phyloP scores from a whole-genome alignment of 2,797 vertebrate species.

The Hafferia zeledoni region DNA sequence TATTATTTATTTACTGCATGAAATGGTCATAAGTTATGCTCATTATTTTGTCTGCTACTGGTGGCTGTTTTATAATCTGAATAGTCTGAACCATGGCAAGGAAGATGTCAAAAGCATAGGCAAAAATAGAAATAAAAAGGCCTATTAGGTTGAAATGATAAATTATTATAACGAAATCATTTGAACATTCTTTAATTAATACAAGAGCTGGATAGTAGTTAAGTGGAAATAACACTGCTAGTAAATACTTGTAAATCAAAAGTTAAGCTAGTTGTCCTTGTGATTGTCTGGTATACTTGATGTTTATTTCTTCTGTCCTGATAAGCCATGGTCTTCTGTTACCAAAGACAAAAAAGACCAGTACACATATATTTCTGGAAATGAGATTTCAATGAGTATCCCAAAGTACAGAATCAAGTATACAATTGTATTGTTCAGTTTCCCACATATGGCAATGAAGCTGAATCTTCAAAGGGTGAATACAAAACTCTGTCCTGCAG shows the following conservation, averaged over 20 bases:
- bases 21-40: background rate
- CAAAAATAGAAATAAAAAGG: background rate
- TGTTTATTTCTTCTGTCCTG: background rate
- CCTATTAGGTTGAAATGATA: background rate
- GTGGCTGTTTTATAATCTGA: background rate
- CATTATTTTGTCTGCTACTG: background rate
- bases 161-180: background rate
- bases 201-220: background rate
- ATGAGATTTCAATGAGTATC: background rate
- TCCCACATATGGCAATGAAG: background rate
- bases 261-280: background rate
- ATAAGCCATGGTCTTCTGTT: background rate
- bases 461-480: background rate
- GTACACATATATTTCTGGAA: background rate
- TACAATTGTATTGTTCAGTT: fast-evolving
- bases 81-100: background rate
- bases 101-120: background rate
- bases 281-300: background rate
- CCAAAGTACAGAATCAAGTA: background rate
- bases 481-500: background rate
- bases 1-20: background rate
- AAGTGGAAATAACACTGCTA: background rate
- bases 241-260: background rate
- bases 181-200: background rate
- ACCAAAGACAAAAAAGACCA: background rate